A percentile compares a stretch with the other conserved stretches of the same genome.
Conservation (phyloP, 2,888 invertebrate genomes). For the Vanessa cardui region DNA sequence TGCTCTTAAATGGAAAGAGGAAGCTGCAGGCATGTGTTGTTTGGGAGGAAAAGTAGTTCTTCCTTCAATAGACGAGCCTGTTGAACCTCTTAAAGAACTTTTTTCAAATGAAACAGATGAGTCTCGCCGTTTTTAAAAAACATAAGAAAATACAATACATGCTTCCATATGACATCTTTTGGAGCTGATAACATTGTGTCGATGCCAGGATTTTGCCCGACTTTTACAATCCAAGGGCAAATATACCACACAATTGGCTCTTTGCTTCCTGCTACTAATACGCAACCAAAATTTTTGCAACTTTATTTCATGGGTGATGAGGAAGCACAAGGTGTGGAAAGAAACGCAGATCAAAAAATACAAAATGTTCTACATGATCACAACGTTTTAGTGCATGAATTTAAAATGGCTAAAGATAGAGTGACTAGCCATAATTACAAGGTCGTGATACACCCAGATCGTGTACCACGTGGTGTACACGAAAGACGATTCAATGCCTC, state of each 20-base stretch:
- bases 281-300: neutral
- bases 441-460: too few relatives aligned
- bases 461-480: constrained; percentile 18
- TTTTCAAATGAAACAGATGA: constrained; percentile 35
- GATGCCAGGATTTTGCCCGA: neutral
- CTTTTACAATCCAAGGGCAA: neutral
- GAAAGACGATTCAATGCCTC: too few relatives aligned
- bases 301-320: too few relatives aligned
- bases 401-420: constrained; percentile 40
- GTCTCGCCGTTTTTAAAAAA: constrained; percentile 39
- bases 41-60: constrained; percentile 38
- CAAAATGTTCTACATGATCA: constrained; percentile 45
- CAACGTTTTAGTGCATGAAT: constrained; percentile 43
- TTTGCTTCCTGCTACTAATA: neutral
- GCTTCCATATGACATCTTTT: constrained; percentile 43
- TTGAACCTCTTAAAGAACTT: constrained; percentile 39
- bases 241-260: neutral
- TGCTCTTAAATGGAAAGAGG: constrained; percentile 35
- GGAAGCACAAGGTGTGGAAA: too few relatives aligned
- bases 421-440: constrained; percentile 27
- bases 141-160: constrained; percentile 40
- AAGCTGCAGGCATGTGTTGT: constrained; percentile 43
- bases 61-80: constrained; percentile 39
- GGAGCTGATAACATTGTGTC: constrained; percentile 31
- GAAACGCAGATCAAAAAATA: constrained; percentile 39